Base-by-base conservation (phyloP, 2,113 vertebrate genomes). In the Zootoca vivipara region DNA sequence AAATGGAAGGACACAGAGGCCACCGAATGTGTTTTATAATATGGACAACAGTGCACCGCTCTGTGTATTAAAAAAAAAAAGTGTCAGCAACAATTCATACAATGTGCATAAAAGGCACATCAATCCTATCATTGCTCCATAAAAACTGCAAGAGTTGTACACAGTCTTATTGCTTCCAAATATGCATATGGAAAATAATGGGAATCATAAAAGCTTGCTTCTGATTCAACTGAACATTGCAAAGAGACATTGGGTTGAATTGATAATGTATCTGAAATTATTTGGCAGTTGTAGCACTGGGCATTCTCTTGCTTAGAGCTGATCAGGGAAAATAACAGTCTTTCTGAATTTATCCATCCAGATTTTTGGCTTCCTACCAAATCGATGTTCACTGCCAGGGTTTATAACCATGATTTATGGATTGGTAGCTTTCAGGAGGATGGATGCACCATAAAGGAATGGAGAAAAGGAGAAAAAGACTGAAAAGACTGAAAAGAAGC, bases 251-350 rank as follows among this genome's bases (percentile, higher is more conserved):
- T 87, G 81, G 83, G 30, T 40, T 93, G 65, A 7, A 56, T 85
- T 88, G 78, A 75, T 91, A 70, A 84, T 91, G 91, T 0, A 88
- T 91, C 91, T 94, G 10, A 87, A 94, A 83, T 40, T 0, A 87
- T 92, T 93, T 94, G 74, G 90, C 78, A 93, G 78, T 85, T 90
- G n/a, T 75, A 83, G 64, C 35, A 89, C 75, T 78, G 79, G 84
- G 13, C 93, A 86, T 69, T 92, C 86, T 85, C 30, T 10, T 24
- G 86, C 85, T 89, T 89, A 75, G 7, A 90, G 87, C 70, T 89
- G 72, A 38, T 89, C 89, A 90, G 84, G n/a, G 0, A 26, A 92
- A 90, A 86, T 90, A 93, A 89, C 90, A 91, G 80, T 88, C 42
- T 4, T 8, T 85, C 90, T 93, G 83, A 94, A 86, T 5, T 86